A percentile compares a stretch with the other conserved stretches of the same genome.
Conservation (phyloP, 2,113 vertebrate genomes). For the Leuciscus idus region DNA sequence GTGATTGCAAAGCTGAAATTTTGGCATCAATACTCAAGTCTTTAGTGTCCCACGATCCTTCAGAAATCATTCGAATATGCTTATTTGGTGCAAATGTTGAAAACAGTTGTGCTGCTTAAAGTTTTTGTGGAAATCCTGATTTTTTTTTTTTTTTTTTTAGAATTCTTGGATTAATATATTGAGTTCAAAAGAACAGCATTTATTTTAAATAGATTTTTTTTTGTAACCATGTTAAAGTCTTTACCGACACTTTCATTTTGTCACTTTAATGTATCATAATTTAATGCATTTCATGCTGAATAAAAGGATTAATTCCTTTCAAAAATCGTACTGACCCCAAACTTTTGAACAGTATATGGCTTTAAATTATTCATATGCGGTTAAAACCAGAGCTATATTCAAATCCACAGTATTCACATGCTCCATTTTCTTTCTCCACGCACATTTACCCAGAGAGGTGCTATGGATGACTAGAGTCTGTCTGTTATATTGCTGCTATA, state of each 20-base stretch:
- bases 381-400: neutral
- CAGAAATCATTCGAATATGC: neutral
- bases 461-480: slow-evolving; percentile 6
- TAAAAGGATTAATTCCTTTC: neutral
- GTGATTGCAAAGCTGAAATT: neutral
- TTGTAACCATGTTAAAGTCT: neutral
- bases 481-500: slow-evolving; percentile 22
- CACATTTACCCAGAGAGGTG: slow-evolving; percentile 4
- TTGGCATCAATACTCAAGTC: neutral
- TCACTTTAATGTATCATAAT: neutral
- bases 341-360: neutral
- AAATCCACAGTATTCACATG: neutral
- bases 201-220: neutral
- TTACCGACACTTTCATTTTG: neutral
- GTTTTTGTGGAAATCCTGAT: too few species aligned
- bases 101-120: too few species aligned
- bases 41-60: neutral
- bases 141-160: too few species aligned
- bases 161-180: neutral
- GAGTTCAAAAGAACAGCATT: neutral
- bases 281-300: neutral
- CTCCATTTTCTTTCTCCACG: neutral
- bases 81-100: too few species aligned
- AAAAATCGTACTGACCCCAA: neutral
- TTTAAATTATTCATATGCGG: neutral